phyloP scores from a whole-genome alignment of 2,888 invertebrate species.

The Aporophyla lueneburgensis region DNA sequence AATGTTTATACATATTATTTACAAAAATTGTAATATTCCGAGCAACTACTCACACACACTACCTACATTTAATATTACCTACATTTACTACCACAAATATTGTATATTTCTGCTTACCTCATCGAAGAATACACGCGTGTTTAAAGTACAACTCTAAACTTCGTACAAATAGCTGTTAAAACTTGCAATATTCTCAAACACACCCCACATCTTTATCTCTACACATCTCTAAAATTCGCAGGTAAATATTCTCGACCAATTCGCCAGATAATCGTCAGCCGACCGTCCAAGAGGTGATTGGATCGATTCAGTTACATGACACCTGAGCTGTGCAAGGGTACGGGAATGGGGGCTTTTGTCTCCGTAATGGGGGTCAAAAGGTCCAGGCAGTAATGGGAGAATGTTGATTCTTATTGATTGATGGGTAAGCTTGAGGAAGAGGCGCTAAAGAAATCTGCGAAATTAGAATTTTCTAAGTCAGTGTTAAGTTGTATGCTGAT shows the following conservation, averaged over 20 bases:
- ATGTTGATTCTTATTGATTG: constrained; percentile 5
- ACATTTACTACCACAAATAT: too few relatives aligned
- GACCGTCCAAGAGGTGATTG: constrained; percentile 42
- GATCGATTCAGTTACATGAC: constrained; percentile 43
- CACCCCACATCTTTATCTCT: constrained; percentile 7
- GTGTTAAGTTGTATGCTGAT: too few relatives aligned
- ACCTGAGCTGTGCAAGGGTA: constrained; percentile 30
- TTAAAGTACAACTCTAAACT: neutral
- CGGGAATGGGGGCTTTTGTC: constrained; percentile 22
- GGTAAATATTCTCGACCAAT: constrained; percentile 24
- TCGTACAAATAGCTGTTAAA: neutral
- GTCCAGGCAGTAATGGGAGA: constrained; percentile 5
- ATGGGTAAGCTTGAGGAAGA: neutral
- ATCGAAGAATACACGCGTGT: neutral
- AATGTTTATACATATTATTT: too few relatives aligned
- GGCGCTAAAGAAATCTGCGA: too few relatives aligned
- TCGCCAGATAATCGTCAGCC: constrained; percentile 33
- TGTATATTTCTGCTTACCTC: neutral
- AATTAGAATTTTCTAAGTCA: too few relatives aligned
- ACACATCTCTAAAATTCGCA: neutral
- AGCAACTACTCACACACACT: too few relatives aligned
- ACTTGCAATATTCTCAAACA: constrained; percentile 11
- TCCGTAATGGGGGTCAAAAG: constrained; percentile 25
- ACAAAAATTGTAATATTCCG: too few relatives aligned
- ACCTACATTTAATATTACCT: too few relatives aligned